Conservation (phyloP, 2,113 vertebrate species). For the Paramisgurnus dabryanus region DNA sequence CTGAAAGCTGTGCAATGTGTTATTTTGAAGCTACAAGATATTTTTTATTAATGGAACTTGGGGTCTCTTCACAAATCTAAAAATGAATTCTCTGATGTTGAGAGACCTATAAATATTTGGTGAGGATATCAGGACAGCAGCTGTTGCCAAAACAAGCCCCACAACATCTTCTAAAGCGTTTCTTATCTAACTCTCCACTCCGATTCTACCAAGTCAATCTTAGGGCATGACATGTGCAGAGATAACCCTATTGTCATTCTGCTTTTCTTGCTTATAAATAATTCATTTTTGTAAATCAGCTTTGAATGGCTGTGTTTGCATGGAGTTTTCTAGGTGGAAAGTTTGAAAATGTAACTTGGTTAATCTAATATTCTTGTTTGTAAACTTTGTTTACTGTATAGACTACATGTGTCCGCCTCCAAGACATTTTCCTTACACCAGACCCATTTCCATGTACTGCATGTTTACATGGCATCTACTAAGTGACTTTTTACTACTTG, state of each 20-base stretch:
- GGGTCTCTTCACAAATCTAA: constrained; percentile 35
- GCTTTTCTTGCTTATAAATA: constrained; percentile 46
- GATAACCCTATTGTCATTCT: constrained; percentile 34
- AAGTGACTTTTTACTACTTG: constrained; percentile 25
- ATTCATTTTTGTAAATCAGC: constrained; percentile 43
- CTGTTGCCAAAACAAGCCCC: constrained; percentile 24
- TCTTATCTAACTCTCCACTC: constrained; percentile 27
- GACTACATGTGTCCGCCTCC: constrained; percentile 30
- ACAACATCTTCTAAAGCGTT: constrained; percentile 33
- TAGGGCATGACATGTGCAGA: constrained; percentile 4
- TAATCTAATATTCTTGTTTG: no score
- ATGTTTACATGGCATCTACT: constrained; percentile 2
- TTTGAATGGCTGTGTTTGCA: constrained; percentile 3
- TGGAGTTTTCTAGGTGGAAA: not conserved
- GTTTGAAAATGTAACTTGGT: not conserved
- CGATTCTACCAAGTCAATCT: constrained; percentile 15
- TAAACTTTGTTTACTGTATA: constrained; percentile 4
- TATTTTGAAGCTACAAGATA: constrained; percentile 35
- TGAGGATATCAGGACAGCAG: constrained; percentile 27
- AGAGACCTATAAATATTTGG: constrained; percentile 46
- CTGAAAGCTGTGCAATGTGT: constrained; percentile 1
- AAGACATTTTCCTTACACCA: constrained; percentile 2
- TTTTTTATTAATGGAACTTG: constrained; percentile 47
- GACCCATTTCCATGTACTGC: constrained; percentile 13
- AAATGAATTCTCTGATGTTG: constrained; percentile 37